phyloP scores from a whole-genome alignment of 2,888 invertebrate genomes.

The Eristalinus aeneus region DNA sequence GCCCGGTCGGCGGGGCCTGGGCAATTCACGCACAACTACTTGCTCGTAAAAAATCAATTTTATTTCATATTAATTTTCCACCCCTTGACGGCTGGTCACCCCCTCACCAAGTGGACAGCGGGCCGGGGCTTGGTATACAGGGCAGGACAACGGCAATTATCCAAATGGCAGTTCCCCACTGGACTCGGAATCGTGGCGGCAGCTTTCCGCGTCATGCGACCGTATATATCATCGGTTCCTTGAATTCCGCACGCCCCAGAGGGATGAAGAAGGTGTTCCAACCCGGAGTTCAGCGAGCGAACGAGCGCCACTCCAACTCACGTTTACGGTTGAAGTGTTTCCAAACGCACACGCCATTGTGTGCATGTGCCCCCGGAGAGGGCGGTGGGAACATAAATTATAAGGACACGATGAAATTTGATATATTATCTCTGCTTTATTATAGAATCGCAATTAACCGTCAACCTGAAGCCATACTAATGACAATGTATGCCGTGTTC shows the following conservation, averaged over 20 bases:
- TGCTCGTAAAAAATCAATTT: slow-evolving; percentile 68
- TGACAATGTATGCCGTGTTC: slow-evolving; percentile 21
- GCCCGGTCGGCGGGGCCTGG: neutral
- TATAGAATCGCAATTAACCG: slow-evolving; percentile 68
- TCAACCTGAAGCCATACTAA: slow-evolving; percentile 66
- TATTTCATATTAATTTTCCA: slow-evolving; percentile 62
- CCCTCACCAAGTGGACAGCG: neutral
- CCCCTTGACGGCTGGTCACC: neutral
- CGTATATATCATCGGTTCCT: slow-evolving; percentile 50
- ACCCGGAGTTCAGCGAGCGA: slow-evolving; percentile 40
- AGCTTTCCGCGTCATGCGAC: neutral
- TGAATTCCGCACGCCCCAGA: slow-evolving; percentile 8
- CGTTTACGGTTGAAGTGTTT: slow-evolving; percentile 38
- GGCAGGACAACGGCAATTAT: slow-evolving; percentile 63
- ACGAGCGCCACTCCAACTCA: slow-evolving; percentile 9
- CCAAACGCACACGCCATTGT: neutral
- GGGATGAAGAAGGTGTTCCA: slow-evolving; percentile 31
- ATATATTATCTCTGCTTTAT: slow-evolving; percentile 60
- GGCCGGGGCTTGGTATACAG: slow-evolving; percentile 10
- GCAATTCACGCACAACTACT: slow-evolving; percentile 45
- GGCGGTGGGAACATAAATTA: neutral
- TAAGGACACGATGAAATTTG: slow-evolving; percentile 62
- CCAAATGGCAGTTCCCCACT: slow-evolving; percentile 57
- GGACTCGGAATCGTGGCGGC: slow-evolving; percentile 42
- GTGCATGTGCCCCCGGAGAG: neutral